phyloP scores from a whole-genome alignment of 2,113 vertebrate genomes.

The Corythornis vintsioides region DNA sequence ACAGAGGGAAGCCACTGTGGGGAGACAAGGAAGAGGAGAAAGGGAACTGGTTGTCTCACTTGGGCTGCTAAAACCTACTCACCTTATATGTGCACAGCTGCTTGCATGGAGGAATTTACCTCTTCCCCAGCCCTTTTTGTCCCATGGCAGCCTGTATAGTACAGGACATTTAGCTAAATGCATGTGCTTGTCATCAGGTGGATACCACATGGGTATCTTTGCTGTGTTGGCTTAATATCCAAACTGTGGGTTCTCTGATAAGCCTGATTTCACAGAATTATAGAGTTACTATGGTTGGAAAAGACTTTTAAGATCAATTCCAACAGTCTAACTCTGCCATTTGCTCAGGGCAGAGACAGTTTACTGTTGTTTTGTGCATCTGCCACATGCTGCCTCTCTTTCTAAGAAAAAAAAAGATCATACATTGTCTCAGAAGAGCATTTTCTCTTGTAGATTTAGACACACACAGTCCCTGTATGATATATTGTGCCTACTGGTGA shows the following conservation, averaged over 20 bases:
- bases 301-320: too few relatives aligned
- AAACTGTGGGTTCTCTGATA: background rate
- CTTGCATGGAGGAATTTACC: background rate
- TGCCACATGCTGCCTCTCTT: background rate
- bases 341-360: background rate
- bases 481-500: background rate
- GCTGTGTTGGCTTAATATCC: background rate
- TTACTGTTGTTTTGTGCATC: background rate
- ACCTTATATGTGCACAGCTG: accelerated
- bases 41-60: background rate
- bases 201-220: background rate
- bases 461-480: background rate
- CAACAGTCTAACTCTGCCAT: too few relatives aligned
- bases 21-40: background rate
- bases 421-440: background rate
- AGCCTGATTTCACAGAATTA: background rate
- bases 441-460: background rate
- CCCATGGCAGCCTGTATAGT: background rate
- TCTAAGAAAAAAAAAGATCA: background rate
- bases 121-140: background rate
- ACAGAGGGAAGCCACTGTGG: background rate
- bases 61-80: background rate
- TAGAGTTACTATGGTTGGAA: too few relatives aligned
- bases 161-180: background rate
- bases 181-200: background rate